These are phyloP conservation scores for Aphelenchoides bicaudatus DNA, from an alignment of 2,888 invertebrate species.

Conservation along the genomic window DNA sequence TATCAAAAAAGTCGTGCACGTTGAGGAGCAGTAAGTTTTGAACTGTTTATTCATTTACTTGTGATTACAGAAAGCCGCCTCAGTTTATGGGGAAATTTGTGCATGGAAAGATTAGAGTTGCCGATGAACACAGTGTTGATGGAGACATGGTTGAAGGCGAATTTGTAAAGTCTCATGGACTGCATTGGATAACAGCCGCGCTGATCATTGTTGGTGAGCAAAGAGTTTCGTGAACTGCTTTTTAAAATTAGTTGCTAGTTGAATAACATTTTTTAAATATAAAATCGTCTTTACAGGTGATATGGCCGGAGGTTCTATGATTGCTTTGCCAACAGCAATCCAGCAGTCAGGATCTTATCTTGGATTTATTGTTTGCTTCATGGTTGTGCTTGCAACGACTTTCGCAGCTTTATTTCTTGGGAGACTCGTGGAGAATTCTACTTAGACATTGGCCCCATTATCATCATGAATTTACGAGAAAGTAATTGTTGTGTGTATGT, in stretches of 20 bases:
- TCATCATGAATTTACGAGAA: not conserved
- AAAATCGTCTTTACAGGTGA: no score
- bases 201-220: slow-evolving; percentile 5
- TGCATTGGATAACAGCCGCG: slow-evolving; percentile 13
- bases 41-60: no score
- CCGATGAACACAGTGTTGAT: no score
- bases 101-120: no score
- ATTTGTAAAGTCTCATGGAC: not conserved
- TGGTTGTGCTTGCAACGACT: not conserved
- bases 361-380: not conserved
- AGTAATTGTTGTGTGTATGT: no score
- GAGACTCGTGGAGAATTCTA: not conserved
- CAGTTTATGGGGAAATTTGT: no score
- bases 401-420: not conserved
- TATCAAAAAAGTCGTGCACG: no score
- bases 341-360: not conserved
- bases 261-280: no score
- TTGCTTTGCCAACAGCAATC: not conserved
- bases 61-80: no score
- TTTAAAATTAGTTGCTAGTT: no score
- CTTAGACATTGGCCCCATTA: not conserved
- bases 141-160: slow-evolving; percentile 6
- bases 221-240: no score
- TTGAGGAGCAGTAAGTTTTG: no score
- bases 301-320: not conserved